Conservation (phyloP, 2,888 invertebrate species). For the Tenthredo notha region DNA sequence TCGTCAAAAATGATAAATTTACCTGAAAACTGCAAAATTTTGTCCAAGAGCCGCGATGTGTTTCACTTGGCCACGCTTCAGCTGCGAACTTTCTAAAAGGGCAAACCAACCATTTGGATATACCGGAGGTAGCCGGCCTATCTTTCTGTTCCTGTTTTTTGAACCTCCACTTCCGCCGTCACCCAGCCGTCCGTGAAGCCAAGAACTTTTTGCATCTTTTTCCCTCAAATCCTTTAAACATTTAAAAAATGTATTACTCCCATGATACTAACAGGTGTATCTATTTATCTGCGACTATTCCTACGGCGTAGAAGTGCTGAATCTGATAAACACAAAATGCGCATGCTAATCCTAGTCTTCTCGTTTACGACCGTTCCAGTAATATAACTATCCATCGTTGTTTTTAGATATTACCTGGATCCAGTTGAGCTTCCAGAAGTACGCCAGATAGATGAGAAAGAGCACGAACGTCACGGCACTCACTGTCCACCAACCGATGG, state of each 20-base stretch:
- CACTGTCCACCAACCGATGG: slow-evolving; percentile 62
- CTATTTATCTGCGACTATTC: neutral
- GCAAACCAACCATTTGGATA: slow-evolving; percentile 96
- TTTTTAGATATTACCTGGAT: slow-evolving; percentile 65
- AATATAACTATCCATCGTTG: neutral
- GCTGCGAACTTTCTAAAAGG: slow-evolving; percentile 84
- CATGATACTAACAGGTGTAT: neutral
- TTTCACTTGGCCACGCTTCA: slow-evolving; percentile 81
- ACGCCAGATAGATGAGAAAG: slow-evolving; percentile 66
- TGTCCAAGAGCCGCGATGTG: slow-evolving; percentile 85
- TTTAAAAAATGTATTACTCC: neutral
- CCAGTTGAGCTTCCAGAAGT: slow-evolving; percentile 73
- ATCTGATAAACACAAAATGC: neutral
- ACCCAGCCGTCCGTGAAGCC: slow-evolving; percentile 6
- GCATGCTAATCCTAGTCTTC: neutral
- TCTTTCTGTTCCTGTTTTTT: slow-evolving; percentile 75
- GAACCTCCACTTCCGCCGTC: slow-evolving; percentile 44
- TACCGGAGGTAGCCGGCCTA: slow-evolving; percentile 88
- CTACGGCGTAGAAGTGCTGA: neutral
- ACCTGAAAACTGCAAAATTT: slow-evolving; percentile 76
- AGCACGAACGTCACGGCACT: slow-evolving; percentile 59
- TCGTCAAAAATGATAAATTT: slow-evolving; percentile 60
- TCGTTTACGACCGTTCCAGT: neutral
- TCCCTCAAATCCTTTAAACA: slow-evolving; percentile 20
- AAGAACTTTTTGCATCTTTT: slow-evolving; percentile 23